Base-by-base conservation (phyloP, 2,113 vertebrate genomes). In the Seriola quinqueradiata region DNA sequence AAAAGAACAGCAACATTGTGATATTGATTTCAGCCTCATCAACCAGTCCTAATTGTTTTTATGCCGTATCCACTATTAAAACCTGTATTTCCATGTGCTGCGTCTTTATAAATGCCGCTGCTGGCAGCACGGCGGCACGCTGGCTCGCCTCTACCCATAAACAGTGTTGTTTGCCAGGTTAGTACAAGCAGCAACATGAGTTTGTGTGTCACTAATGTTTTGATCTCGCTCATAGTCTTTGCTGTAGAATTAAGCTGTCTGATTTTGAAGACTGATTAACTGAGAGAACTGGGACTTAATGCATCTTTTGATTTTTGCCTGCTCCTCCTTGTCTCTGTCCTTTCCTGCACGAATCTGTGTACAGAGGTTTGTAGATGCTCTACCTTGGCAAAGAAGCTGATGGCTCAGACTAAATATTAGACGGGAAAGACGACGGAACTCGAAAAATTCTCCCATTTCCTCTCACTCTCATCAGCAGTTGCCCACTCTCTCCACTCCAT, bases 131-230 rank as follows among this genome's bases (percentile, higher is more conserved):
- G 17, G 73, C 46, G 36, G 68, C 55, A 14, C 3, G 34, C 28
- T 58, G 79, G 73, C 70, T 78, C 28, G 4, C 48, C 34, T 59
- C 76, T 77, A 6, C 69, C 55, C 70, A 69, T 32, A 48, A 40
- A 58, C 21, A 64, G n/a, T 6, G 61, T 5, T 8, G 66, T 58
- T 68, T 72, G 81, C 79, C 82, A 70, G 59, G 14, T 77, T 10
- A 7, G 75, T 9, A 77, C 90, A 93, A 87, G 93, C 87, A 87
- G 73, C 78, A 74, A 83, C 90, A 79, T 85, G 90, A n/a, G 66
- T 83, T 75, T 64, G 68, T 75, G 42, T 84, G 75, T 67, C 72
- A 12, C 83, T 68, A 17, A 64, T 79, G 85, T 88, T 84, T 90
- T 83, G 16, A 77, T 89, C 67, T 25, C 0, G 9, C 36, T 70